Base-by-base conservation (phyloP, 1,140 invertebrate genomes). In the Proales similis region DNA sequence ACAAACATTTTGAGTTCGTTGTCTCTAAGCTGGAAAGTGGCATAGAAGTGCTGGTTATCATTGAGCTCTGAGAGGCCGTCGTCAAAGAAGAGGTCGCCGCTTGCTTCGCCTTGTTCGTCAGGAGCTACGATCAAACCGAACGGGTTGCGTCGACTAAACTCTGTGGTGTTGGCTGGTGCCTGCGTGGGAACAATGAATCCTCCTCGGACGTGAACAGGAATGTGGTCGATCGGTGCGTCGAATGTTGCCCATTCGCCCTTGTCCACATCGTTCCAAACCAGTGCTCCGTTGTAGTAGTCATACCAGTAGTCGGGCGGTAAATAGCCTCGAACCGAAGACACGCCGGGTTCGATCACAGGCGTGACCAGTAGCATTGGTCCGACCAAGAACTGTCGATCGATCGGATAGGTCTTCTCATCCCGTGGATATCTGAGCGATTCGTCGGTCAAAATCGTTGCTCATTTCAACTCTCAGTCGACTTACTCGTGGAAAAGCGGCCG, bases 351-450 rank as follows among this genome's bases (percentile, higher is more conserved):
- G 29, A 89, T 72, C 42, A 87, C 82, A 11, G 87, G 86, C 14
- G 81, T 73, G 38, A 90, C 82, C 77, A 89, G 80, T 4, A 90
- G 64, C 46, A 79, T 76, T 19, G 80, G 74, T 14, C 87, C 87
- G 79, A 86, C 84, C 63, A 89, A 71, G 72, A 89, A 89, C 72
- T 87, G 83, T 0, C 77, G 74, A 70, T 88, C 85, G 42, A 89
- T 81, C 19, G 74, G 70, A 68, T 82, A 83, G 0, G 85, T 85
- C 4, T 69, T 70, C 4, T 65, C 65, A 70, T 89, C 84, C 14
- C 26, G 33, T 27, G 62, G 62, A 64, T 65, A 74, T 71, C n/a
- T n/a, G n/a, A n/a, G n/a, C n/a, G n/a, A n/a, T 11, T 11, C 67
- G 36, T 11, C 11, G 33, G 11, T 36, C n/a, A 36, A 36, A 67